Evolutionary conservation across 2,888 invertebrate species (phyloP).

Genomic region (Drosophila infuscata): DNA sequence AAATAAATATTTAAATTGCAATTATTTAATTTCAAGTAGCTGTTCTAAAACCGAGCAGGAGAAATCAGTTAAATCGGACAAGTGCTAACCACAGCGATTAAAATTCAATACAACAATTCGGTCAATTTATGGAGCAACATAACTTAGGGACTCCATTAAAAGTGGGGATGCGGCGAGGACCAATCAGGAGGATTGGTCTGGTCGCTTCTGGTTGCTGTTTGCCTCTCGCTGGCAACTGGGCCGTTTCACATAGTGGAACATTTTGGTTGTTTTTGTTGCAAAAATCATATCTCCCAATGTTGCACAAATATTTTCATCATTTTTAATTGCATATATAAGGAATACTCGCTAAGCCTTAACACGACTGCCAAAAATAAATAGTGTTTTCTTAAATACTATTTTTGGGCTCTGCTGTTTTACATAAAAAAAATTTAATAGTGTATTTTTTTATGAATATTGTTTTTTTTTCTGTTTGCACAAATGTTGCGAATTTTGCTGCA

Average conservation of each 20-base stretch:
- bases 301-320: no score
- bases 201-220: background rate
- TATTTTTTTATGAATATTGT: background rate
- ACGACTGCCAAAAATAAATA: background rate
- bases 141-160: constrained; percentile 70
- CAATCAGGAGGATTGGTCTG: background rate
- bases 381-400: background rate
- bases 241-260: background rate
- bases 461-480: background rate
- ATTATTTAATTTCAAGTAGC: constrained; percentile 37
- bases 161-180: constrained; percentile 4
- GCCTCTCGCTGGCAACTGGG: background rate
- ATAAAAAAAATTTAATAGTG: background rate
- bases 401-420: background rate
- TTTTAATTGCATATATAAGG: background rate
- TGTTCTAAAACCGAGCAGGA: constrained; percentile 4
- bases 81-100: constrained; percentile 63
- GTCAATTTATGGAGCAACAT: constrained; percentile 73
- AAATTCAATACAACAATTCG: constrained; percentile 73
- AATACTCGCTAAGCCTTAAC: background rate
- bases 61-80: constrained; percentile 44
- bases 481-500: background rate
- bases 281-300: background rate
- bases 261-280: no score
- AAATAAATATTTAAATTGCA: constrained; percentile 21